Evolutionary conservation across 2,888 invertebrate species (phyloP), one percentile per base, ranked within the genome.

Genomic region (Zelleria hepariella): DNA sequence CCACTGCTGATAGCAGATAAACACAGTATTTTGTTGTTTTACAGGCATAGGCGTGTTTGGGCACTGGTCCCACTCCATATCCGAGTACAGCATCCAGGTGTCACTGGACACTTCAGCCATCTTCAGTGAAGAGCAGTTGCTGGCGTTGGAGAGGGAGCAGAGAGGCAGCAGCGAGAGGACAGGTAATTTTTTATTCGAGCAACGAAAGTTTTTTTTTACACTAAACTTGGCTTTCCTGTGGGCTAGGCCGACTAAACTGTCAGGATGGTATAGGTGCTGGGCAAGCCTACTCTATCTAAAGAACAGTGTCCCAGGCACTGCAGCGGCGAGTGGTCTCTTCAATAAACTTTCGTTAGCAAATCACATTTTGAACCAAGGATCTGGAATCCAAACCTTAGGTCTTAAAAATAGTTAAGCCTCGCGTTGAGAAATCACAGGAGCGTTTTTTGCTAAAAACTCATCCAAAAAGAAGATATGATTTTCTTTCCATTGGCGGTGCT

Each of bases 1-100:
- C 26, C 26, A 26, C 26, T 5, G 7, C 4, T 32, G 10, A 32
- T 10, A 42, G 15, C 15, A 4, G 2, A 15, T 3, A 42, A 42
- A 42, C 32, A n/a, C n/a, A n/a, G n/a, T n/a, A n/a, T n/a, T n/a
- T n/a, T 42, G 27, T 2, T 10, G 32, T 21, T 18, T 58, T 51
- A 2, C 69, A 87, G 86, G 86, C 61, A 82, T 87, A 0, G 87
- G 83, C 0, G 82, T 88, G 0, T 87, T 82, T 20, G 87, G 87
- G 0, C 76, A 82, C 68, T 86, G 86, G 86, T 77, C 84, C 0
- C 75, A 81, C 53, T 42, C 62, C 0, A 62, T 76, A 2, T 83
- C 86, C 0, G 80, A 85, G 63, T 87, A 84, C 71, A 80, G 74
- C 62, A 84, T 87, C 59, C 81, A 85, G 58, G 83, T 88, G 49